Evolutionary conservation across 92 coral and sea anemone species (phyloP), one percentile per base, ranked within the genome.

Genomic region (Palythoa caribaeorum): DNA sequence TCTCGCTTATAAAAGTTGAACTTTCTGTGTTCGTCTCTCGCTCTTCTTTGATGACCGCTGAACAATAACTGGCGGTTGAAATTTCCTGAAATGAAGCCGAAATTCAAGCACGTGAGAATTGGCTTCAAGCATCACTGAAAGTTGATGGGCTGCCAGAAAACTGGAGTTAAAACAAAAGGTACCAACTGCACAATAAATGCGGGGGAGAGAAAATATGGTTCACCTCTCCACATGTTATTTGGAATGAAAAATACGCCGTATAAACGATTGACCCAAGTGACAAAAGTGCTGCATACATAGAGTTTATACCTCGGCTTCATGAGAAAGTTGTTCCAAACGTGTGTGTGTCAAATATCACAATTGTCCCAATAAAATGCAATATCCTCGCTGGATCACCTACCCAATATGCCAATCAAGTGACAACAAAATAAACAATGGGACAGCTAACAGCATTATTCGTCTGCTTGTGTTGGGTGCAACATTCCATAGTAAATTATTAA

Each of bases 41-140:
- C 36, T 81, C 86, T 81, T 81, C 63, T n/a, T 81, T 81, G 71
- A 65, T 69, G 59, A 40, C 51, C 51, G 60, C 76, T 48, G 63
- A 81, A 50, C 76, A 81, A 47, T 50, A 47, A 65, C 63, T 81
- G 2, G 63, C 40, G 59, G 71, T 65, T 71, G 76, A 20, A 48
- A 71, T 51, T 81, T 63, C 86, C 86, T 81, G 75, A 20, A 20
- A 66, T 15, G 47, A 60, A 65, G 44, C 73, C 50, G 50, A 66
- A 50, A 65, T 60, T 13, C 12, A 38, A 44, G 14, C 59, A 66
- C 57, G 57, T 81, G 76, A 68, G 44, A 14, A 35, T 65, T 5
- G 10, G 14, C 69, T 77, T 17, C 21, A 35, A 50, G 13, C 38
- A 77, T 7, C 62, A 5, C 14, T 14, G 20, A 77, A 36, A 36